Percentiles rank a stretch among this genome's conserved stretches.
phyloP scores from a whole-genome alignment of 2,113 vertebrate genomes.

The Okapia johnstoni region DNA sequence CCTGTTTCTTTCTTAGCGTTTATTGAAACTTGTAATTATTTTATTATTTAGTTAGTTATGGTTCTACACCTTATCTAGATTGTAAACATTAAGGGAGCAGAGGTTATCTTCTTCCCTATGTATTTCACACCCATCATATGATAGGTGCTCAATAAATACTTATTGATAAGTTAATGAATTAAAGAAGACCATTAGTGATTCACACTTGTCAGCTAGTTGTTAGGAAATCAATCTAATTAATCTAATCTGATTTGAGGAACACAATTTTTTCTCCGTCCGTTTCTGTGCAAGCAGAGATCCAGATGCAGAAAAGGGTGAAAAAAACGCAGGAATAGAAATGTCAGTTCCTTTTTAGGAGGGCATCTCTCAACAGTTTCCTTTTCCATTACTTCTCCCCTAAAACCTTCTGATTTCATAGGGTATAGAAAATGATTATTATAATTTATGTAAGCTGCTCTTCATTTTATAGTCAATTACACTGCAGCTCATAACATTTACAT shows the following conservation, averaged over 20 bases:
- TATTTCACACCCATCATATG: background rate
- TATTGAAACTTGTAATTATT: background rate
- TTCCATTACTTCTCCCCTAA: background rate
- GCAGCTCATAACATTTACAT: conserved; percentile 40
- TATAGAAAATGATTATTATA: conserved; percentile 24
- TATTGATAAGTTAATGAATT: background rate
- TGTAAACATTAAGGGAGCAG: background rate
- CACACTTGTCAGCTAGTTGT: background rate
- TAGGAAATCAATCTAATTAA: background rate
- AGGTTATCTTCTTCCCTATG: background rate
- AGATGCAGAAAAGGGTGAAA: background rate
- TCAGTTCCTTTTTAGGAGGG: background rate
- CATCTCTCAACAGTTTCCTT: background rate
- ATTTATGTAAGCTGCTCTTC: background rate
- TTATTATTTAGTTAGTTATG: background rate
- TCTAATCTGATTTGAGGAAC: background rate
- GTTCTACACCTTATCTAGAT: background rate
- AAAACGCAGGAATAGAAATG: background rate
- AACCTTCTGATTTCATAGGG: background rate
- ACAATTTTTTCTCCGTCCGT: background rate
- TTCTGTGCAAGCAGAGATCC: background rate
- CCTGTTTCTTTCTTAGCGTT: background rate
- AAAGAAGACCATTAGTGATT: background rate
- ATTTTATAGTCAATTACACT: conserved; percentile 51
- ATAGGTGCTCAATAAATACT: background rate